Percentiles rank a stretch among this genome's conserved stretches.
phyloP scores from a whole-genome alignment of 2,113 vertebrate genomes.

The Leptobrachium ailaonicum region DNA sequence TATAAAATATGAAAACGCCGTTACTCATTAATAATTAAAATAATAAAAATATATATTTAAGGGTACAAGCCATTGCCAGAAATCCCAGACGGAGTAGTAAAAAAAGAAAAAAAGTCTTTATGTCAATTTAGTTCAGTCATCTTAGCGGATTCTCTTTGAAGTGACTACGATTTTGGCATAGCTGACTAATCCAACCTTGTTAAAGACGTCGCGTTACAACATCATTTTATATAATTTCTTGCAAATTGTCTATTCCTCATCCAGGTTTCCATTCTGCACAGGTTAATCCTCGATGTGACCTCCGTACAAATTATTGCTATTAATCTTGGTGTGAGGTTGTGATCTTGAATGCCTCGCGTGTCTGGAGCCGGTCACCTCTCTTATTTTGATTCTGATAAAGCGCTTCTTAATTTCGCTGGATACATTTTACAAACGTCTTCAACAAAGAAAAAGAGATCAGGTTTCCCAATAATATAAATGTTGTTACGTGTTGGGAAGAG shows the following conservation, averaged over 20 bases:
- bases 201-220: conserved; percentile 55
- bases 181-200: conserved; percentile 67
- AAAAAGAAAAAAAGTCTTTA: conserved; percentile 65
- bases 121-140: conserved; percentile 70
- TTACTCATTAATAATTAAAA: no score
- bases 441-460: no score
- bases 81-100: conserved; percentile 52
- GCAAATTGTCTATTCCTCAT: conserved; percentile 52
- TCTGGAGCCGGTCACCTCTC: no score
- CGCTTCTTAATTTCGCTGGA: neutral
- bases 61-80: conserved; percentile 43
- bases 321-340: conserved; percentile 22
- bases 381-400: neutral
- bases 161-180: conserved; percentile 60
- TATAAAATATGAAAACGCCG: no score
- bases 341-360: neutral
- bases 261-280: conserved; percentile 42
- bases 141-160: conserved; percentile 62
- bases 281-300: conserved; percentile 49
- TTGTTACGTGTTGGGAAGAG: no score
- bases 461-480: no score
- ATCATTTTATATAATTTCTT: conserved; percentile 56
- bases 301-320: conserved; percentile 24
- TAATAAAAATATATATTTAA: no score
- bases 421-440: no score